Evolutionary conservation across 92 coral and sea anemone species (phyloP), one percentile per base, ranked within the genome.

Genomic region (Chrysogorgia sp.): DNA sequence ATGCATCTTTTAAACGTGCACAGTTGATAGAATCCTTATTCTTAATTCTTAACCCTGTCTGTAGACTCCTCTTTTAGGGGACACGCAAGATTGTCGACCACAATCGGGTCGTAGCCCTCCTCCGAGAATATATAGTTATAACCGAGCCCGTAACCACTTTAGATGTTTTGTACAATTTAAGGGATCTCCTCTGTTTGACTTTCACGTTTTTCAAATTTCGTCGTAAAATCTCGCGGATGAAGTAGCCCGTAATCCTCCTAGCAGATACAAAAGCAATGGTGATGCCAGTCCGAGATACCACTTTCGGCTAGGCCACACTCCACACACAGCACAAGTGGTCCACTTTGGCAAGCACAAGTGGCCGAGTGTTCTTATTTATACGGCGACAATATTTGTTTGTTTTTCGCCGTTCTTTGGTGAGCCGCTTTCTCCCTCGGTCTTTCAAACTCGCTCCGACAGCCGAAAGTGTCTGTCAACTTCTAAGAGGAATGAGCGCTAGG

Each of bases 1-100:
- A 72, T 76, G 77, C 92, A 86, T 85, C 48, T 6, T 34, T 48
- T 1, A 13, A 17, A 8, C 37, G n/a, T n/a, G n/a, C n/a, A n/a
- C n/a, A n/a, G n/a, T n/a, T n/a, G n/a, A n/a, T n/a, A n/a, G n/a
- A n/a, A n/a, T n/a, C n/a, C n/a, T n/a, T n/a, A n/a, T n/a, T n/a
- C n/a, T n/a, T n/a, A n/a, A n/a, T n/a, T n/a, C n/a, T n/a, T n/a
- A n/a, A n/a, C n/a, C n/a, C n/a, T n/a, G n/a, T n/a, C n/a, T n/a
- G n/a, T n/a, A n/a, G n/a, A n/a, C n/a, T n/a, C n/a, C n/a, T n/a
- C n/a, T n/a, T n/a, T n/a, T n/a, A n/a, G n/a, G n/a, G n/a, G n/a
- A n/a, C n/a, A n/a, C n/a, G n/a, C n/a, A n/a, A n/a, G n/a, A n/a
- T n/a, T n/a, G n/a, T n/a, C n/a, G n/a, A n/a, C n/a, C n/a, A n/a